Evolutionary conservation across 2,797 vertebrate genomes (phyloP), one percentile per base, ranked within the genome.

Genomic region (Cryptoblepharus egeriae): DNA sequence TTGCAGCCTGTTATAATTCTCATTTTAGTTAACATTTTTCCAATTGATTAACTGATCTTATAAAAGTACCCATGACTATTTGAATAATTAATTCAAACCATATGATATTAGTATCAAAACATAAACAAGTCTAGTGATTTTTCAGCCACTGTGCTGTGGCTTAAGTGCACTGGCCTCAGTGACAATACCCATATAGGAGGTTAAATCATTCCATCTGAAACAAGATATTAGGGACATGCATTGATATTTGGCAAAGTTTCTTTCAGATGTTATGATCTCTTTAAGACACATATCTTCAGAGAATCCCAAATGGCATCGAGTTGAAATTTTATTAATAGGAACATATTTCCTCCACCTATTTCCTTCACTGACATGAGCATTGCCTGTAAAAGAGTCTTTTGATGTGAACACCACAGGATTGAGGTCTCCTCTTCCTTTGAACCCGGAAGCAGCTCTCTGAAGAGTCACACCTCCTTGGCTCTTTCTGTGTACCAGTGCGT

Each of bases 371-470:
- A 4, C 13, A 5, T 24, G 42, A 52, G 72, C 5, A 5, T 12
- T 39, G 22, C 2, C 37, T 57, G 61, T 30, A 15, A 65, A 52
- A 6, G 4, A 3, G 22, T 2, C 72, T 68, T 45, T 39, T 3
- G 3, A 5, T 1, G 8, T 0, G 0, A 0, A 2, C 0, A 11
- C 42, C 10, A 45, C 3, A 68, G 52, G 63, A 22, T 16, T 3
- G 45, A 37, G 28, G n/a, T n/a, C n/a, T n/a, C n/a, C 64, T 60
- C 20, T 24, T 61, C 26, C 30, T 52, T 26, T 67, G 72, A 64
- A 30, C n/a, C 49, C 49, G 6, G 72, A 8, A 30, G 75, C 6
- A 3, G 39, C 3, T 20, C 24, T 73, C 1, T 77, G 11, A 63
- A 58, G 37, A 71, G 22, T 77, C 80, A 67, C 35, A 76, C 55